Evolutionary conservation across 2,797 vertebrate genomes (phyloP).

Genomic region (Mallotus villosus): DNA sequence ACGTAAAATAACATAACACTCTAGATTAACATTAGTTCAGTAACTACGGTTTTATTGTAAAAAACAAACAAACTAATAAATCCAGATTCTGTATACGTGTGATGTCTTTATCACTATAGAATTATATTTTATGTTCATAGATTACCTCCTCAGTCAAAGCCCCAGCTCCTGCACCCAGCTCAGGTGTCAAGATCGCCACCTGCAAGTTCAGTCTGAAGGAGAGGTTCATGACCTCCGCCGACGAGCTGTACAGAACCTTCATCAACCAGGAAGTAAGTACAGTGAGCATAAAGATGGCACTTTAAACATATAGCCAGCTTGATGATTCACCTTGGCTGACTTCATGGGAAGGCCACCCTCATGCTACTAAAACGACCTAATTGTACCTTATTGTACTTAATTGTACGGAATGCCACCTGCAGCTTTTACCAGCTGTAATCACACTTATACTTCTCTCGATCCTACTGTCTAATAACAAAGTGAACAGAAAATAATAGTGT

Average conservation of each 20-base stretch:
- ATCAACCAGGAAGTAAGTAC: constrained; percentile 83
- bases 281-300: background rate
- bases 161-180: constrained; percentile 41
- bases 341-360: background rate
- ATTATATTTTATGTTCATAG: constrained; percentile 47
- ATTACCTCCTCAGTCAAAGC: constrained; percentile 46
- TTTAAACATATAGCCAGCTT: background rate
- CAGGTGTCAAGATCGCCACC: constrained; percentile 85
- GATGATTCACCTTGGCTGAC: background rate
- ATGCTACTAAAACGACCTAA: background rate
- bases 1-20: no score
- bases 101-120: background rate
- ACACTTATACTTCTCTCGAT: no score
- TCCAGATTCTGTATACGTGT: background rate
- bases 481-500: no score
- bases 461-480: no score
- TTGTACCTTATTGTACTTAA: background rate
- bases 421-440: no score
- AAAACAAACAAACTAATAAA: no score
- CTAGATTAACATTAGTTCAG: no score
- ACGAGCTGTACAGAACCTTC: constrained; percentile 89
- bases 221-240: constrained; percentile 84
- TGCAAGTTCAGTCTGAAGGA: constrained; percentile 85
- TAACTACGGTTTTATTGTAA: no score
- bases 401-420: no score